These are phyloP conservation scores for Drosophila suzukii DNA, from an alignment of 1,140 invertebrate species.

Conservation along the genomic window DNA sequence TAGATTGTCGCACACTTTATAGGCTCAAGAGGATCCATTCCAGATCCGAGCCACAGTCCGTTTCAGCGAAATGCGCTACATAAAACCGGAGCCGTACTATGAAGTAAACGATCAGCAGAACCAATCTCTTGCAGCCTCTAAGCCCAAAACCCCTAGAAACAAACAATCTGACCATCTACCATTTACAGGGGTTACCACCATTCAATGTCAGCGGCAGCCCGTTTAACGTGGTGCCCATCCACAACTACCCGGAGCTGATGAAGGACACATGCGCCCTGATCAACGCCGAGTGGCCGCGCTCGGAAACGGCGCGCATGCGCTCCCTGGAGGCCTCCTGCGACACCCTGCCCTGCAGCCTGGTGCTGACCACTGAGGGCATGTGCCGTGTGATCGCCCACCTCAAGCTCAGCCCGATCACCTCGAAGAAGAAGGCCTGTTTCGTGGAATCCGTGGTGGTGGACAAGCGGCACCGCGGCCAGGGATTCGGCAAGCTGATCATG, in stretches of 20 bases:
- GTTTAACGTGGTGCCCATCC: conserved; percentile 87
- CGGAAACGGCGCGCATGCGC: conserved; percentile 89
- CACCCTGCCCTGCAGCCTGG: conserved; percentile 89
- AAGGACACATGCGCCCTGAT: conserved; percentile 89
- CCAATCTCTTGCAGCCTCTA: conserved; percentile 13
- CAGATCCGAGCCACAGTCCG: conserved; percentile 48
- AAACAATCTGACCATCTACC: conserved; percentile 6
- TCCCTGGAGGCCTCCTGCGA: conserved; percentile 89
- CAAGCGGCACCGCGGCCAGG: conserved; percentile 88
- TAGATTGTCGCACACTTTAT: conserved; percentile 66
- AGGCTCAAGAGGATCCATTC: conserved; percentile 53
- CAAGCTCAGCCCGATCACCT: conserved; percentile 89
- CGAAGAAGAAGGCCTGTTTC: conserved; percentile 88
- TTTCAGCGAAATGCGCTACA: conserved; percentile 78
- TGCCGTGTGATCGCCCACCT: conserved; percentile 89
- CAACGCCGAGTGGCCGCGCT: conserved; percentile 92
- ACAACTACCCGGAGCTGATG: conserved; percentile 88
- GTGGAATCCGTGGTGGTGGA: conserved; percentile 92
- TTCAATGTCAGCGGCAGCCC: conserved; percentile 83
- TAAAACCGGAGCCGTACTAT: conserved; percentile 83
- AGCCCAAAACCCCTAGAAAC: neutral
- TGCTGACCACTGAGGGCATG: conserved; percentile 87
- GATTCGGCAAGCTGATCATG: conserved; percentile 90
- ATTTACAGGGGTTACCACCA: conserved; percentile 82
- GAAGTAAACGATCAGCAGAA: conserved; percentile 60